Conservation (phyloP, 2,113 vertebrate species). For the Psittacara wagleri region DNA sequence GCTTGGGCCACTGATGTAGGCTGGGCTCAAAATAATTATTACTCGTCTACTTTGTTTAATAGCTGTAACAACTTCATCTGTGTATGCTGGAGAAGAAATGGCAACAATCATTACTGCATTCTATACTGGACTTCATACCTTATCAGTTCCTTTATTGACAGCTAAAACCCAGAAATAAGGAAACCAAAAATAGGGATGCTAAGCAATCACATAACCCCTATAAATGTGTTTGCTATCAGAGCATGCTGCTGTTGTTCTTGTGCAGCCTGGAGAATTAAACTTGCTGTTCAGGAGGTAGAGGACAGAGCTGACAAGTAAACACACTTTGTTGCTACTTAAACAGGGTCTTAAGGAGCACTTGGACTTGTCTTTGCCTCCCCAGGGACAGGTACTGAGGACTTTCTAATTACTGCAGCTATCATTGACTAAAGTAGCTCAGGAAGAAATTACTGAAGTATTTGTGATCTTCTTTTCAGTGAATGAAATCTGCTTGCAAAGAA, state of each 20-base stretch:
- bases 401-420: neutral
- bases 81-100: conserved; percentile 75
- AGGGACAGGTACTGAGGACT: neutral
- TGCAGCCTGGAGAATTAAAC: neutral
- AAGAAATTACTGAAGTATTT: neutral
- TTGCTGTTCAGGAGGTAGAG: neutral
- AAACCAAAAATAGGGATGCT: neutral
- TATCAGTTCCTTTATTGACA: neutral
- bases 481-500: neutral
- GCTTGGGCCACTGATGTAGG: conserved; percentile 75
- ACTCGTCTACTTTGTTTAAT: conserved; percentile 82
- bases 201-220: neutral
- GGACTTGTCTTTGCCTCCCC: neutral
- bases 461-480: neutral
- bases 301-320: neutral
- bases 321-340: neutral
- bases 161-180: neutral
- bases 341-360: neutral
- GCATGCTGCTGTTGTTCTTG: neutral
- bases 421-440: neutral
- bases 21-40: conserved; percentile 83
- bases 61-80: conserved; percentile 81
- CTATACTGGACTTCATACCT: neutral
- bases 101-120: neutral
- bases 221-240: neutral